phyloP scores from a whole-genome alignment of 2,113 vertebrate species.

The Neopipo cinnamomea region DNA sequence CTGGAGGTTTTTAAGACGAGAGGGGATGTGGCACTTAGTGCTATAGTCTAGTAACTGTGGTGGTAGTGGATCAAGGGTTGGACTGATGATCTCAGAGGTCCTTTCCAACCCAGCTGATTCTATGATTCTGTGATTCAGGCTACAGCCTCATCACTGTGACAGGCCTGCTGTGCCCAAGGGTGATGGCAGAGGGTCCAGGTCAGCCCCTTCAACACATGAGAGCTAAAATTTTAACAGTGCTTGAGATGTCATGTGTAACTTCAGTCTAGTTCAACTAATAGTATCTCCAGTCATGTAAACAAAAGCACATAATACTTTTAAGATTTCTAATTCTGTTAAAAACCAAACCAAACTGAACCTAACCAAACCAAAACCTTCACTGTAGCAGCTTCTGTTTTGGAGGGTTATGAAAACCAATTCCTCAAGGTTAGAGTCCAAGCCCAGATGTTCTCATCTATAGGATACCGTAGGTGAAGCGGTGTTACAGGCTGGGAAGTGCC shows the following conservation, averaged over 20 bases:
- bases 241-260: not conserved
- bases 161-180: not conserved
- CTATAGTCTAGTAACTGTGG: no score
- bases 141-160: not conserved
- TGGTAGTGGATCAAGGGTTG: no score
- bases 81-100: no score
- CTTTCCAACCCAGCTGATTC: no score
- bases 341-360: no score
- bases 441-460: not conserved
- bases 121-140: not conserved
- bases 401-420: not conserved
- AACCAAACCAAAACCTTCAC: not conserved
- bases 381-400: not conserved
- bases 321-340: not conserved
- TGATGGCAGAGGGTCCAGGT: not conserved
- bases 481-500: not conserved
- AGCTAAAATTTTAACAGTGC: not conserved
- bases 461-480: not conserved
- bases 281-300: not conserved
- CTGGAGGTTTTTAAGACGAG: no score
- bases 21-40: no score
- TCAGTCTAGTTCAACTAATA: not conserved
- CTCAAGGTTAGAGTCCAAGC: not conserved
- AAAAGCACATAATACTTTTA: not conserved
- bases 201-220: not conserved